Conservation (phyloP, 2,888 invertebrate genomes). For the Cataglyphis altisquamis region DNA sequence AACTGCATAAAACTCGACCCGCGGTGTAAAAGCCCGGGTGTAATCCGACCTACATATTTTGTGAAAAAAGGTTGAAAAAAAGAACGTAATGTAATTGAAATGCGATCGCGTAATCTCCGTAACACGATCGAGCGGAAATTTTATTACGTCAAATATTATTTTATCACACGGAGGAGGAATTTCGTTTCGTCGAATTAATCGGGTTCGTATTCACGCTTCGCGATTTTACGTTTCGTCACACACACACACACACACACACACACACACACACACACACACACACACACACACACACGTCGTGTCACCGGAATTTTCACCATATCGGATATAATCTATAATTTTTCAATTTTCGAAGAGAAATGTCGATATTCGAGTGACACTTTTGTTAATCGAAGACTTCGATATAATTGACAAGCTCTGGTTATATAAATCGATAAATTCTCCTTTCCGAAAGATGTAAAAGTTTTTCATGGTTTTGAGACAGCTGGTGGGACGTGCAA, state of each 20-base stretch:
- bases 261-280: no score
- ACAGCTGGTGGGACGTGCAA: neutral
- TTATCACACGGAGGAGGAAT: constrained; percentile 9
- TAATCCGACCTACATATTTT: constrained; percentile 31
- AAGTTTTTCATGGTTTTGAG: neutral
- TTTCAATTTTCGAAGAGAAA: neutral
- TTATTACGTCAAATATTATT: constrained; percentile 16
- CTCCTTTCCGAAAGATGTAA: neutral
- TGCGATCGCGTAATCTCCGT: neutral
- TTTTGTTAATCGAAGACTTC: neutral
- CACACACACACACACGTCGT: no score
- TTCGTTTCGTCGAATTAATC: constrained; percentile 44
- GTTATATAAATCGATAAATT: neutral
- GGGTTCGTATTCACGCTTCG: neutral
- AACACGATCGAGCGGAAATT: constrained; percentile 22
- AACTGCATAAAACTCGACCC: constrained; percentile 17
- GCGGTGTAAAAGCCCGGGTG: constrained; percentile 12
- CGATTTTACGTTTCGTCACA: neutral
- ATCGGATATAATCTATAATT: constrained; percentile 10
- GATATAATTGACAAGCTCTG: neutral
- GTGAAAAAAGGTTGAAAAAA: no score
- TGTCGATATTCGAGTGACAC: neutral
- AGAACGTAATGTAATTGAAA: neutral
- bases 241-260: no score
- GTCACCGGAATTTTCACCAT: neutral